Base-by-base conservation (phyloP, 2,113 vertebrate genomes). In the Ariopsis seemanni region DNA sequence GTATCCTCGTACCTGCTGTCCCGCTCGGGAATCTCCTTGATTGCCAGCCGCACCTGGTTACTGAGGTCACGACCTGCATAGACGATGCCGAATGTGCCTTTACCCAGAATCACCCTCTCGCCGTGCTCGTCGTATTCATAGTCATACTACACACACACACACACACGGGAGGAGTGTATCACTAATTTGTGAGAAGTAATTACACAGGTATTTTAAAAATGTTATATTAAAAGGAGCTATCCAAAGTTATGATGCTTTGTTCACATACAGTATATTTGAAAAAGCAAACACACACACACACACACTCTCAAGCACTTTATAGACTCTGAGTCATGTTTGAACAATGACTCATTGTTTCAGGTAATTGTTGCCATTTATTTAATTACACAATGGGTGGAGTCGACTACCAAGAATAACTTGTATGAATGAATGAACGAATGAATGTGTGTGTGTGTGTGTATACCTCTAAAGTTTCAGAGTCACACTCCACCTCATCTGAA, bases 31-130 rank as follows among this genome's bases (percentile, higher is more conserved):
- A 99, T 99, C 93, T 99, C 98, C 90, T 99, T 99, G 92, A 99
- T 99, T 90, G 98, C 98, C 88, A 99, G 97, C 82, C 98, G 96
- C 91, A 99, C 98, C 94, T 99, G 98, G 94, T 99, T 99, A 95
- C 98, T 99, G 88, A 99, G 93, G 93, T 99, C 98, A 82, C 98
- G 95, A 87, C 98, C 98, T 0, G 98, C 98, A 12, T 99, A 99
- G 52, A 99, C 98, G 2, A 99, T 94, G 48, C 98, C 98, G 0
- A 99, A 99, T 0, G 98, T 99, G 57, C 98, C 98, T 94, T 99
- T 99, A 30, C 98, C 98, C 92, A 99, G 95, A 88, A 99, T 81
- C 79, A 98, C 95, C 93, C 96, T 94, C 88, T 99, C 98, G 0
- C 97, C 97, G 0, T 97, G 98, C 93, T 99, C 98, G 25, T 99